Conservation (phyloP, 1,140 invertebrate genomes). For the Zaprionus africanus region DNA sequence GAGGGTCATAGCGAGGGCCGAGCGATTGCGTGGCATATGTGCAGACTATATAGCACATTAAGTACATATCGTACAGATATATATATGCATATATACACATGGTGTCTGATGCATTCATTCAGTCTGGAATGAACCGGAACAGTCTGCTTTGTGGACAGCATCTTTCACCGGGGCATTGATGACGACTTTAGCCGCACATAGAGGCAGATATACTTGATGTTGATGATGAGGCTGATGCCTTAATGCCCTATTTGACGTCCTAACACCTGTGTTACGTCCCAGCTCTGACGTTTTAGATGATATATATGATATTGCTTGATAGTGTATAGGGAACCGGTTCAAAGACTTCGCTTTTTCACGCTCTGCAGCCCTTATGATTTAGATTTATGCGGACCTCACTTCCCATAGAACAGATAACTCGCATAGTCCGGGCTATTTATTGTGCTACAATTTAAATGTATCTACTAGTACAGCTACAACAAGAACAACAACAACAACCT, state of each 20-base stretch:
- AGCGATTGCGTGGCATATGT: conserved; percentile 6
- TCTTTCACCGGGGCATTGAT: conserved; percentile 25
- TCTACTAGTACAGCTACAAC: conserved; percentile 7
- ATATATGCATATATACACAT: conserved; percentile 5
- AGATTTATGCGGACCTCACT: conserved; percentile 10
- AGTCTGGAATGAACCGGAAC: conserved; percentile 27
- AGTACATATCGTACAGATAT: neutral
- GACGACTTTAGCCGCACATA: conserved; percentile 27
- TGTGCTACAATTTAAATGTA: conserved; percentile 41
- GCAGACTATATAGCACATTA: neutral
- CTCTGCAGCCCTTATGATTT: conserved; percentile 32
- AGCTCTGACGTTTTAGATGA: neutral
- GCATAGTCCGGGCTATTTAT: conserved; percentile 12
- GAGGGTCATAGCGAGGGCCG: conserved; percentile 35
- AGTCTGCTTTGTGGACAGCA: neutral
- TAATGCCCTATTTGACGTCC: conserved; percentile 1
- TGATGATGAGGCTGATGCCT: conserved; percentile 10
- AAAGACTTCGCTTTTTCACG: conserved; percentile 27
- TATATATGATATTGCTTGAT: neutral
- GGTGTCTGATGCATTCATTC: neutral
- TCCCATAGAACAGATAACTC: conserved; percentile 27
- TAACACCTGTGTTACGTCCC: neutral
- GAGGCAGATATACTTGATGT: no score
- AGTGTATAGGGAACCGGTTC: conserved; percentile 18
- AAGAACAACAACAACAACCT: conserved; percentile 3